Evolutionary conservation across 2,888 invertebrate species (phyloP).

Genomic region (Rhagonycha lutea): DNA sequence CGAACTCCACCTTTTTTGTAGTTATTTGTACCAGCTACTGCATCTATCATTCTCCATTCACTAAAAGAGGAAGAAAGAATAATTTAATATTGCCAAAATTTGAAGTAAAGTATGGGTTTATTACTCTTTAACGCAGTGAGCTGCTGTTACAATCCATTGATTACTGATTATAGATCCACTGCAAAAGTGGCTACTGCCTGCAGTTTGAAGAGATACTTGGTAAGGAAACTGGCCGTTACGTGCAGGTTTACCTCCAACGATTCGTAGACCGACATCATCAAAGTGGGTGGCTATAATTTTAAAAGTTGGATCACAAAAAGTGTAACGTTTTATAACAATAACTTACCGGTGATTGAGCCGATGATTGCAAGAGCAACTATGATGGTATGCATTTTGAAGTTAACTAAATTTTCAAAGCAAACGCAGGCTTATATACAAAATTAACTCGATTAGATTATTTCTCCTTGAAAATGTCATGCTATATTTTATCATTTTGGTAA

Average conservation of each 20-base stretch:
- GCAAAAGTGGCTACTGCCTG: constrained; percentile 52
- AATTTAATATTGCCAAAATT: neutral
- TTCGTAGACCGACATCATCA: constrained; percentile 36
- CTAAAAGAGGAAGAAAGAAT: neutral
- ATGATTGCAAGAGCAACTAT: neutral
- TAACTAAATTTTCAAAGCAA: neutral
- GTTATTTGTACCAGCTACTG: neutral
- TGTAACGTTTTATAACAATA: neutral
- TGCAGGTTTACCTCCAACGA: constrained; percentile 56
- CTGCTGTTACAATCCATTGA: constrained; percentile 55
- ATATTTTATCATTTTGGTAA: neutral
- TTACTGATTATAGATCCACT: constrained; percentile 56
- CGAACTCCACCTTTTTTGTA: neutral
- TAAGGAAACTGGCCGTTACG: constrained; percentile 53
- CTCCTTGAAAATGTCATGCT: neutral
- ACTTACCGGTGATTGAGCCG: neutral
- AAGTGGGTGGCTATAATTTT: neutral
- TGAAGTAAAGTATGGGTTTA: neutral
- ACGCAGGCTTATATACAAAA: neutral
- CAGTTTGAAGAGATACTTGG: constrained; percentile 52
- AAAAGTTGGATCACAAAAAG: neutral
- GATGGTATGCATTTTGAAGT: neutral
- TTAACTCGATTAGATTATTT: neutral
- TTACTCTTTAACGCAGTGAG: constrained; percentile 57
- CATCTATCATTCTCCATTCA: neutral